Evolutionary conservation across 2,797 vertebrate species (phyloP).

Genomic region (Acanthis flammea): DNA sequence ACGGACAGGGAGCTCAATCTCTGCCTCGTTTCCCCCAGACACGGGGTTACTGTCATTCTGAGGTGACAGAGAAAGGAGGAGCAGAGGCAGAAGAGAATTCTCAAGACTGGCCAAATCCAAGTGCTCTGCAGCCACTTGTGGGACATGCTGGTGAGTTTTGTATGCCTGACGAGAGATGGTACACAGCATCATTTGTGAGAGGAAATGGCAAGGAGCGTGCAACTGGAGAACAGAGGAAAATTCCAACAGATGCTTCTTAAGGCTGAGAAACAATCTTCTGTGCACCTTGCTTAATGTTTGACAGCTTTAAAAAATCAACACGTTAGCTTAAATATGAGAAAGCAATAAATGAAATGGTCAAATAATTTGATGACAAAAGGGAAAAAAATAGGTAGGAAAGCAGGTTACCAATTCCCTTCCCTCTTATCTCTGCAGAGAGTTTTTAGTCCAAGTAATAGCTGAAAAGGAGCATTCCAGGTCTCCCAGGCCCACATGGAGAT

Average conservation of each 20-base stretch:
- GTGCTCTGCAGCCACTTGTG: neutral
- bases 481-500: neutral
- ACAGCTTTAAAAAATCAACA: neutral
- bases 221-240: neutral
- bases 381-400: neutral
- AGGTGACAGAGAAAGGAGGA: neutral
- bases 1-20: neutral
- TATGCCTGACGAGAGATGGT: neutral
- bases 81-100: neutral
- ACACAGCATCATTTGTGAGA: neutral
- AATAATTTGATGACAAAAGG: neutral
- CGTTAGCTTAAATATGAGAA: neutral
- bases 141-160: neutral
- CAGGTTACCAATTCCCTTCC: rapidly evolving
- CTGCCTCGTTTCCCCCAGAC: neutral
- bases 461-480: neutral
- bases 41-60: neutral
- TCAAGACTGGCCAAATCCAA: neutral
- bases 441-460: neutral
- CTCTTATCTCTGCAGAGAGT: neutral
- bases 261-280: neutral
- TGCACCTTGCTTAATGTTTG: neutral
- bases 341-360: neutral
- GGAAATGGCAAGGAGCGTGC: neutral
- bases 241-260: neutral